phyloP scores from a whole-genome alignment of 1,140 invertebrate genomes.

The Acromyrmex heyeri region DNA sequence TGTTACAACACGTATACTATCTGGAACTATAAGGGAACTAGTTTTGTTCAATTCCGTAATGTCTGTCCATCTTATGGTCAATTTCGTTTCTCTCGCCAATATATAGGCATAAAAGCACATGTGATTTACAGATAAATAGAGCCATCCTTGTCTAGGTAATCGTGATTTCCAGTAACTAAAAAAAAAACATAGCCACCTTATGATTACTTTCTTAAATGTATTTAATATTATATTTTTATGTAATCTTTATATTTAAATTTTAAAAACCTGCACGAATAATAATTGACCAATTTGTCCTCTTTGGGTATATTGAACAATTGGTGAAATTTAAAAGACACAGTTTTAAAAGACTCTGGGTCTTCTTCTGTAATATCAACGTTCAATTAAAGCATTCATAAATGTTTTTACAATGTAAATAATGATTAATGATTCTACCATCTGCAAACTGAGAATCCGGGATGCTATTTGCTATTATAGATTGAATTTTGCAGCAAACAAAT shows the following conservation, averaged over 20 bases:
- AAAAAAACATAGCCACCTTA: conserved; percentile 85
- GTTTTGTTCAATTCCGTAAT: conserved; percentile 92
- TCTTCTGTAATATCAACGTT: conserved; percentile 89
- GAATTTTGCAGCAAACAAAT: conserved; percentile 98
- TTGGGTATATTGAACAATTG: conserved; percentile 96
- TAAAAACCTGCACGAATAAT: conserved; percentile 95
- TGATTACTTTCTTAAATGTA: conserved; percentile 64
- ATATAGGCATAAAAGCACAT: conserved; percentile 98
- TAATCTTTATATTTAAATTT: conserved; percentile 59
- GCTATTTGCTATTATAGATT: conserved; percentile 93
- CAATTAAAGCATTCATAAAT: not conserved
- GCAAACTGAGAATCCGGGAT: conserved; percentile 84
- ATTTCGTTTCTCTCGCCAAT: conserved; percentile 95
- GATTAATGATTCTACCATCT: conserved; percentile 86
- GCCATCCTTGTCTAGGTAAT: conserved; percentile 97
- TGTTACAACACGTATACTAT: conserved; percentile 95
- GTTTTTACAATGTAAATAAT: conserved; percentile 62
- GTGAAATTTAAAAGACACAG: conserved; percentile 94
- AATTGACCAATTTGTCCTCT: conserved; percentile 98
- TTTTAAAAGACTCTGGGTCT: conserved; percentile 93
- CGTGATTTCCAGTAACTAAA: conserved; percentile 97
- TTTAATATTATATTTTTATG: conserved; percentile 22
- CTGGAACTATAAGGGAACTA: conserved; percentile 93
- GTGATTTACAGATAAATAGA: conserved; percentile 98
- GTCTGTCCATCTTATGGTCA: conserved; percentile 95